Evolutionary conservation across 2,113 vertebrate genomes (phyloP).

Genomic region (Cygnus buccinator): DNA sequence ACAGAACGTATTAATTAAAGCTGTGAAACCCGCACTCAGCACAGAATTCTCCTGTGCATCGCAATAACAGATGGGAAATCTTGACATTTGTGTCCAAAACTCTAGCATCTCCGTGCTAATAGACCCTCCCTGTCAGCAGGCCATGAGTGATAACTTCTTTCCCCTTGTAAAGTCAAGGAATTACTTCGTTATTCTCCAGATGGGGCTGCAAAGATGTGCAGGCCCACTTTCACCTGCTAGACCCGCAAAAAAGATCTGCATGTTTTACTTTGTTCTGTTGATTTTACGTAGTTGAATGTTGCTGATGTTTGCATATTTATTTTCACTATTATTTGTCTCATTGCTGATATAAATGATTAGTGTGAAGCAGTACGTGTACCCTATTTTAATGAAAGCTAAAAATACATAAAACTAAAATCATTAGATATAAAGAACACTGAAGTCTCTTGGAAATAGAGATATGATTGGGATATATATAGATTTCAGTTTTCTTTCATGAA

Average conservation of each 20-base stretch:
- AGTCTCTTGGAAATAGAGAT: neutral
- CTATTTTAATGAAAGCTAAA: slow-evolving; percentile 26
- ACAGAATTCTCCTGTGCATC: neutral
- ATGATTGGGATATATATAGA: neutral
- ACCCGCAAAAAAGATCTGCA: rapidly evolving
- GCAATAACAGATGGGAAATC: neutral
- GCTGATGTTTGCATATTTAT: neutral
- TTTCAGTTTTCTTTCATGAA: slow-evolving; percentile 14
- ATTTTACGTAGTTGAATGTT: neutral
- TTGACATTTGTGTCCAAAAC: neutral
- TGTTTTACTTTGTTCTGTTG: neutral
- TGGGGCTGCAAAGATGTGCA: neutral
- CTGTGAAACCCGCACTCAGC: neutral
- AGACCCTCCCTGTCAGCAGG: slow-evolving; percentile 28
- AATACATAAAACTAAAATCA: slow-evolving; percentile 15
- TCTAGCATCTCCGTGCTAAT: neutral
- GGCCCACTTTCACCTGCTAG: neutral
- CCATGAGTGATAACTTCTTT: neutral
- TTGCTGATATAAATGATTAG: neutral
- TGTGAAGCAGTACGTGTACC: neutral
- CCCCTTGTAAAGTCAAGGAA: slow-evolving; percentile 17
- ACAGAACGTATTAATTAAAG: slow-evolving; percentile 60
- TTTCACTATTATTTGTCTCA: neutral
- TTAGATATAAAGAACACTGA: neutral
- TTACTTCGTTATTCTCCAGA: slow-evolving; percentile 43